Percentiles rank a stretch among this genome's conserved stretches.
These are phyloP conservation scores for Cnemophilus loriae DNA, from an alignment of 2,113 vertebrate species.

Conservation along the genomic window DNA sequence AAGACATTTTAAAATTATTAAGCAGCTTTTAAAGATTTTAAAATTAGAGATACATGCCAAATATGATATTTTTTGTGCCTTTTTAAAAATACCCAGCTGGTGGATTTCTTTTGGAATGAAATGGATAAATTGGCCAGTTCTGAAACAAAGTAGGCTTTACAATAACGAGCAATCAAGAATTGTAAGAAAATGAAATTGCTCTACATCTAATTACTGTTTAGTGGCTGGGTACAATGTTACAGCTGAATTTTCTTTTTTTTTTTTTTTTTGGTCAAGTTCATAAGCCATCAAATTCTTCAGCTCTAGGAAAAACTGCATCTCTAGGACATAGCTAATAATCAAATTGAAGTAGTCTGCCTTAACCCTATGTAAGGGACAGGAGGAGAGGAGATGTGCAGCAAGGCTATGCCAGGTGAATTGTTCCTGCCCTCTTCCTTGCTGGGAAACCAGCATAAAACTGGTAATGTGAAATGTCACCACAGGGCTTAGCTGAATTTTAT, in stretches of 20 bases:
- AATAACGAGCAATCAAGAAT: neutral
- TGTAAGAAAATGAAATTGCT: neutral
- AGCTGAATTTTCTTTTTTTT: neutral
- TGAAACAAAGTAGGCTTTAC: neutral
- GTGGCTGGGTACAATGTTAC: neutral
- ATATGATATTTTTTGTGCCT: fast-evolving
- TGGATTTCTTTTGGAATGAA: neutral
- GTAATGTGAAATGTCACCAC: neutral
- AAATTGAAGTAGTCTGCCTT: neutral
- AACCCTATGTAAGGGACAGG: neutral
- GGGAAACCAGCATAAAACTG: neutral
- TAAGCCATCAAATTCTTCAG: neutral
- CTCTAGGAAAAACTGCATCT: neutral
- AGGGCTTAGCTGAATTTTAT: neutral
- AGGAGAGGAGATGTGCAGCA: neutral
- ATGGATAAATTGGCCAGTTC: neutral
- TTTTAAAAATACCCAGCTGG: neutral
- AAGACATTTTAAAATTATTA: neutral
- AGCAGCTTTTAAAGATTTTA: neutral
- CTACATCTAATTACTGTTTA: neutral
- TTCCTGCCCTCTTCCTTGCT: neutral
- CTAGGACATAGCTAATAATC: neutral
- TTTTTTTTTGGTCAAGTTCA: neutral
- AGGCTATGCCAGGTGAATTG: neutral
- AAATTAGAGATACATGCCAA: neutral